Percentiles rank a stretch among this genome's conserved stretches.
phyloP scores from a whole-genome alignment of 2,113 vertebrate species.

The Xiphophorus couchianus region DNA sequence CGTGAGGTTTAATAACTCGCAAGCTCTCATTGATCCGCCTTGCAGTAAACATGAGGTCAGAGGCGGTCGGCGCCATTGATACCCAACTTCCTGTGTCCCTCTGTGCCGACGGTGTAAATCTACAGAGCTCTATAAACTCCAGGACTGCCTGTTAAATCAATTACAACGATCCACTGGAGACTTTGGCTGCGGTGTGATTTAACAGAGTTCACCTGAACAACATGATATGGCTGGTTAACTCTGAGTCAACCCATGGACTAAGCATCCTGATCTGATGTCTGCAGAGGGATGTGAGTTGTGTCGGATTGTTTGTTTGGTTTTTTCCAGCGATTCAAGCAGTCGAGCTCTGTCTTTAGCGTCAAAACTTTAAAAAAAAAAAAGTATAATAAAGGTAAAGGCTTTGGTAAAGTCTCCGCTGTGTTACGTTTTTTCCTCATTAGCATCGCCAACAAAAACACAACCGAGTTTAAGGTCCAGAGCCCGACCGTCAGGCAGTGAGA shows the following conservation, averaged over 20 bases:
- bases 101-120: constrained; percentile 28
- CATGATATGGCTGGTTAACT: constrained; percentile 11
- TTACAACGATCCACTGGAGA: constrained; percentile 37
- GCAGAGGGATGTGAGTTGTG: not conserved
- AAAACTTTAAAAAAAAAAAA: not conserved
- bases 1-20: not conserved
- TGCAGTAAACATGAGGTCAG: constrained; percentile 42
- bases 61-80: constrained; percentile 44
- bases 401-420: no score
- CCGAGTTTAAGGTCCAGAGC: not conserved
- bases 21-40: not conserved
- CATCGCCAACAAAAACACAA: not conserved
- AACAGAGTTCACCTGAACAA: constrained; percentile 26
- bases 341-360: not conserved
- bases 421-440: not conserved
- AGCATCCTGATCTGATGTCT: not conserved
- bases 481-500: not conserved
- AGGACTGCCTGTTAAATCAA: constrained; percentile 33
- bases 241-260: not conserved
- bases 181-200: constrained; percentile 19
- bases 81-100: constrained; percentile 2
- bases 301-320: not conserved
- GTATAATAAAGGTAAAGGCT: not conserved
- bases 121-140: constrained; percentile 52
- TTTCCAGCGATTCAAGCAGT: not conserved